These are phyloP conservation scores for Corythornis madagascariensis DNA, from an alignment of 2,113 vertebrate genomes.

Conservation along the genomic window DNA sequence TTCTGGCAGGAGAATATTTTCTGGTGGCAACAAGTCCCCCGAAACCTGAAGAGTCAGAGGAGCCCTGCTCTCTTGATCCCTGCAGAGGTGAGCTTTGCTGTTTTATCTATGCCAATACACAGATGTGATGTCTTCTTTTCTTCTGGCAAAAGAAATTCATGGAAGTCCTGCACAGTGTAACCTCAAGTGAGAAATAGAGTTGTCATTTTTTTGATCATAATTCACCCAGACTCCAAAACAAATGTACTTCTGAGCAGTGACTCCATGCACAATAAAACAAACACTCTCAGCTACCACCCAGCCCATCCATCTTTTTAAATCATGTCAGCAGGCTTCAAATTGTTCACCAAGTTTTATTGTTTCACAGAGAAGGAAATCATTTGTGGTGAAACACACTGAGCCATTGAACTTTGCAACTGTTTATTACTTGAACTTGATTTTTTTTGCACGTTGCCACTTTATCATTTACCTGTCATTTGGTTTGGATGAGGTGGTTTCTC, in stretches of 20 bases:
- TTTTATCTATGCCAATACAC: not conserved
- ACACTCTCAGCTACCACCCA: conserved; percentile 7
- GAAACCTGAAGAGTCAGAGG: not conserved
- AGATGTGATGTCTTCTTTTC: not conserved
- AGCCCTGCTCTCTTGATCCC: not conserved
- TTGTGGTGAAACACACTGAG: not conserved
- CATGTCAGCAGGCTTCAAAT: conserved; percentile 32
- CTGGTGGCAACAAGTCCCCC: not conserved
- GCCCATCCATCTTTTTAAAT: conserved; percentile 58
- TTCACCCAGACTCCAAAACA: conserved; percentile 37
- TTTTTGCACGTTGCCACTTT: not conserved
- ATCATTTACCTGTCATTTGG: conserved; percentile 9
- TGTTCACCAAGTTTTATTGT: conserved; percentile 31
- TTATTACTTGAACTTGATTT: conserved; percentile 45
- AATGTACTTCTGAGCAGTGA: conserved; percentile 35
- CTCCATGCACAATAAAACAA: conserved; percentile 14
- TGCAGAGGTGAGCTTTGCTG: not conserved
- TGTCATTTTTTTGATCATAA: conserved; percentile 52
- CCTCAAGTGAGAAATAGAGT: conserved; percentile 23
- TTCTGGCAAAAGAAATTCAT: not conserved
- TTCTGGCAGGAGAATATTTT: not conserved
- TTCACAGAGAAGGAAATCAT: conserved; percentile 22
- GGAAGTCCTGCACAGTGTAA: not conserved
- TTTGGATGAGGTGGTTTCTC: not conserved
- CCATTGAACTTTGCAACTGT: conserved; percentile 39